These are phyloP conservation scores for Ptychoptera albimana DNA, from an alignment of 2,888 invertebrate species.

Conservation along the genomic window DNA sequence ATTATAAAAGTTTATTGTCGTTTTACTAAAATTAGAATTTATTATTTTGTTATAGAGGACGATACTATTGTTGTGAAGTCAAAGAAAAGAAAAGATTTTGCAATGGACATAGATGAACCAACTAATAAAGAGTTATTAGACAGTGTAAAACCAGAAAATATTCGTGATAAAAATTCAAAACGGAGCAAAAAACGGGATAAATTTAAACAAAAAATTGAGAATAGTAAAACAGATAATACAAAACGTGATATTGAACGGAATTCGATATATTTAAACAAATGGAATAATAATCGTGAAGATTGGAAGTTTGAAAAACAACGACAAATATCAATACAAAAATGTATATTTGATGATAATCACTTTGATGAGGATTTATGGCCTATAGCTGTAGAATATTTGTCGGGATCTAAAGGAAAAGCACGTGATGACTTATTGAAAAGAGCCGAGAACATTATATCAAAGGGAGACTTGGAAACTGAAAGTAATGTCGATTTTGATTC, in stretches of 20 bases:
- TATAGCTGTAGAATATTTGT: slow-evolving; percentile 51
- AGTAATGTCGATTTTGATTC: slow-evolving; percentile 11
- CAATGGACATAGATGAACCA: slow-evolving; percentile 25
- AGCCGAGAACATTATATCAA: slow-evolving; percentile 45
- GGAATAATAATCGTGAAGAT: slow-evolving; percentile 49
- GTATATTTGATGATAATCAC: slow-evolving; percentile 43
- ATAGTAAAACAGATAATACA: slow-evolving; percentile 36
- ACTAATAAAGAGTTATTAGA: slow-evolving; percentile 21
- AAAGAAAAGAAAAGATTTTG: slow-evolving; percentile 28
- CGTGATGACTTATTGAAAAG: slow-evolving; percentile 42
- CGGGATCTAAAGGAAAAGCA: slow-evolving; percentile 49
- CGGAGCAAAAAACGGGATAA: slow-evolving; percentile 49
- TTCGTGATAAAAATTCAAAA: slow-evolving; percentile 37
- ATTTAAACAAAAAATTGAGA: slow-evolving; percentile 37
- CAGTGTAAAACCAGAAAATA: slow-evolving; percentile 24
- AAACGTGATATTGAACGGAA: slow-evolving; percentile 42
- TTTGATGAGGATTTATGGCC: slow-evolving; percentile 47
- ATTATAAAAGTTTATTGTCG: too few species aligned
- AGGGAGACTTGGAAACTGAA: slow-evolving; percentile 32
- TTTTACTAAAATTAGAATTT: too few species aligned
- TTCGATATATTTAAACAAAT: slow-evolving; percentile 49
- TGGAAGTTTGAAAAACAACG: slow-evolving; percentile 72
- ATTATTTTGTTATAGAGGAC: too few species aligned
- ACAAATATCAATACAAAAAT: slow-evolving; percentile 59
- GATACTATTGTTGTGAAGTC: slow-evolving; percentile 23